Evolutionary conservation across 2,113 vertebrate genomes (phyloP), one percentile per base, ranked within the genome.

Genomic region (Sakesphorus luctuosus): DNA sequence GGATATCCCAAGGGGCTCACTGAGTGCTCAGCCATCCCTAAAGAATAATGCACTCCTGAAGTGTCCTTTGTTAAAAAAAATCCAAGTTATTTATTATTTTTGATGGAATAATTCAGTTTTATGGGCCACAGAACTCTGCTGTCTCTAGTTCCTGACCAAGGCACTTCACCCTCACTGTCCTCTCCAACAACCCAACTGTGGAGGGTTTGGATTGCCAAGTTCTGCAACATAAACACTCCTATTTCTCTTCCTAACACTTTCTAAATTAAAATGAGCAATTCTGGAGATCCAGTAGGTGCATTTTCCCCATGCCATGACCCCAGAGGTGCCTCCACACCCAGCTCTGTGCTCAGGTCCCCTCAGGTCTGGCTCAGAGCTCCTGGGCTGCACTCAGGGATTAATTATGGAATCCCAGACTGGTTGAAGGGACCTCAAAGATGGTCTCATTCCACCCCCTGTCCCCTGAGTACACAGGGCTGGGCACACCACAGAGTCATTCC

Each of bases 191-290:
- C 3, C 7, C 9, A 61, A 7, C 31, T 11, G 25, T 50, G 50
- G 49, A 50, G 50, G 76, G 61, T 69, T 38, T 49, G 49, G 40
- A 69, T 25, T 31, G 13, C n/a, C 5, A 1, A 3, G 12, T 18
- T 66, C 24, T 35, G 16, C 43, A 7, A 4, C 20, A 36, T 0
- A 1, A 61, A 44, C 19, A 62, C 3, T 25, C 1, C 0, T 1
- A 4, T 0, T 49, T 71, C 52, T 78, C 50, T 40, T 28, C 68
- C 38, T 40, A 13, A 11, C 5, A 2, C 4, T 35, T 25, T 29
- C 55, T 7, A 2, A 71, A 20, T 3, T 14, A 29, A 87, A 58
- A 16, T 1, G 3, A 21, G 15, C 61, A 4, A 43, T 69, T 59
- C 52, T 61, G 36, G 58, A 87, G 46, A 40, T 52, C 29, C 26